These are phyloP conservation scores for Diadumene lineata DNA, from an alignment of 92 coral and sea anemone species.

Conservation along the genomic window DNA sequence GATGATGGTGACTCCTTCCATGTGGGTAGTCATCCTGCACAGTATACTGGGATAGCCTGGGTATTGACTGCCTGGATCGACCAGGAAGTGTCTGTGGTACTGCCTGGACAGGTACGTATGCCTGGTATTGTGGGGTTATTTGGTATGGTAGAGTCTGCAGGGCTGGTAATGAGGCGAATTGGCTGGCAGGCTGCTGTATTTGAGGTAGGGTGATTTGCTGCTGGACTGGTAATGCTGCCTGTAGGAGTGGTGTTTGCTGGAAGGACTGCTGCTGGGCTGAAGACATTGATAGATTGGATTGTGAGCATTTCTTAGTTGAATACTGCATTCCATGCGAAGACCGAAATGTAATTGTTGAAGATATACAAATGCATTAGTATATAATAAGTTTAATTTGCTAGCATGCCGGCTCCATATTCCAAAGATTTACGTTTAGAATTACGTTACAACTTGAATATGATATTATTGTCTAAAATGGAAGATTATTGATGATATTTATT, in stretches of 20 bases:
- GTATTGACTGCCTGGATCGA: constrained; percentile 21
- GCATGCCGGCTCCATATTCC: no score
- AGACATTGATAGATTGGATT: no score
- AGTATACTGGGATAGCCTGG: constrained; percentile 1
- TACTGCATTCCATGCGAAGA: no score
- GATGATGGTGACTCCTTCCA: constrained; percentile 16
- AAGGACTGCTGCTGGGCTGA: constrained; percentile 3
- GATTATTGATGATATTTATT: no score
- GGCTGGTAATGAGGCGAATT: constrained; percentile 12
- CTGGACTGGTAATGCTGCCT: neutral
- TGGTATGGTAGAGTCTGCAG: constrained; percentile 11
- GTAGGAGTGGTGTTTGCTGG: constrained; percentile 10
- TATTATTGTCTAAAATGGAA: no score
- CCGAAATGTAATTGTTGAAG: no score
- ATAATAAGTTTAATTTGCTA: no score
- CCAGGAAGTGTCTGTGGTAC: constrained; percentile 16
- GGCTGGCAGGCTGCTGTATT: constrained; percentile 2
- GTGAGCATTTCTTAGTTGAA: no score
- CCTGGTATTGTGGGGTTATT: neutral
- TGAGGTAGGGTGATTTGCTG: constrained; percentile 6
- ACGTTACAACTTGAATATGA: no score
- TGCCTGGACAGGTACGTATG: neutral
- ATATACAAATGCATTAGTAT: no score
- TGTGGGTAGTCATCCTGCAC: constrained; percentile 17
- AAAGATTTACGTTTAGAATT: no score